Evolutionary conservation across 37 sponge, comb jelly and placozoan genomes (phyloP).

Genomic region (Aphrocallistes beatrix): DNA sequence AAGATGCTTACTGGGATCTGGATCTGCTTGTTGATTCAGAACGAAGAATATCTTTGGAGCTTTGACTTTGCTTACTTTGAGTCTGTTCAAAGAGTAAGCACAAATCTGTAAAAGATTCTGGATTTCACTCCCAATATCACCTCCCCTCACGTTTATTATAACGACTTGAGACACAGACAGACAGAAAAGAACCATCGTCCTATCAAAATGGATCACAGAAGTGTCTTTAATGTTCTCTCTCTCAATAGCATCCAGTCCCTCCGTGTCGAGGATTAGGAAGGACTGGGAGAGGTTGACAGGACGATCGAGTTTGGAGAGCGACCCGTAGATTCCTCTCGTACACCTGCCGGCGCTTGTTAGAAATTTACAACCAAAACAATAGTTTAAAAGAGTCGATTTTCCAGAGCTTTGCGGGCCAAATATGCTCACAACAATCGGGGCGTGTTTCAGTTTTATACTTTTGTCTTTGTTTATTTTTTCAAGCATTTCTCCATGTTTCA

Average conservation of each 20-base stretch:
- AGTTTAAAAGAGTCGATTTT: not conserved
- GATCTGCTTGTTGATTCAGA: constrained; percentile 9
- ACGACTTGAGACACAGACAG: not conserved
- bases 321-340: not conserved
- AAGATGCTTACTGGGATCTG: not conserved
- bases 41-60: not conserved
- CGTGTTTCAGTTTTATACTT: not conserved
- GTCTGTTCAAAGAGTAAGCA: constrained; percentile 2
- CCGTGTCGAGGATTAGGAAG: not conserved
- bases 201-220: constrained; percentile 8
- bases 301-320: not conserved
- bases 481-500: not conserved
- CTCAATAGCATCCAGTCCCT: constrained; percentile 8
- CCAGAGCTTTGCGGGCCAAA: not conserved
- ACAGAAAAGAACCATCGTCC: constrained; percentile 5
- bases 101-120: not conserved
- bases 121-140: not conserved
- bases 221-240: not conserved
- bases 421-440: constrained; percentile 1
- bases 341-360: not conserved
- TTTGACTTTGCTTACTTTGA: not conserved
- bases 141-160: not conserved
- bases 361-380: constrained; percentile 14
- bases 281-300: not conserved
- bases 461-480: not conserved